These are phyloP conservation scores for Heliconius congener DNA, from an alignment of 1,140 invertebrate genomes.

Conservation along the genomic window DNA sequence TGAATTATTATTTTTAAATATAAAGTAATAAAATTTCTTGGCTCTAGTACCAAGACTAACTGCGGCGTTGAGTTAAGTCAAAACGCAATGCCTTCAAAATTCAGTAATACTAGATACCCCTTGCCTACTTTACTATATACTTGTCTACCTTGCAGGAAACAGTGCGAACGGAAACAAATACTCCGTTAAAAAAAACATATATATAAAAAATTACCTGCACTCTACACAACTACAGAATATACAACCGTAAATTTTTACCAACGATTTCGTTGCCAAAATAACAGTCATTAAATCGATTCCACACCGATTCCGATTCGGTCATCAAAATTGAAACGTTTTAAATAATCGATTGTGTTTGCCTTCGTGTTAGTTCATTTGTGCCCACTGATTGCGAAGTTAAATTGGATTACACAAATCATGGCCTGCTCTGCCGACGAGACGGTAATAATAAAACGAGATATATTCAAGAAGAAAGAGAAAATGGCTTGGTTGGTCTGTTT, in stretches of 20 bases:
- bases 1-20: no score
- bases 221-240: background rate
- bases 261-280: conserved; percentile 19
- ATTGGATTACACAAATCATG: conserved; percentile 65
- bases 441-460: conserved; percentile 3
- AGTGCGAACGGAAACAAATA: background rate
- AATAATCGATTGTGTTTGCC: conserved; percentile 67
- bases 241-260: conserved; percentile 15
- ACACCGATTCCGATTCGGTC: conserved; percentile 36
- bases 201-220: background rate
- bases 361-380: conserved; percentile 65
- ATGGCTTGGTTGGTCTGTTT: background rate
- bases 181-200: background rate
- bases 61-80: no score
- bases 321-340: conserved; percentile 23
- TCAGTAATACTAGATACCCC: no score
- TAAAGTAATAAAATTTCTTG: no score
- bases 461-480: conserved; percentile 3
- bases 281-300: conserved; percentile 27
- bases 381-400: conserved; percentile 70
- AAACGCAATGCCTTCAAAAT: no score
- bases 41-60: no score
- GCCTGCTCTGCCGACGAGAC: background rate
- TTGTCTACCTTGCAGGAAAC: no score
- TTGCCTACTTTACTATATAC: no score